Percentiles rank a stretch among this genome's conserved stretches.
Evolutionary conservation across 2,888 invertebrate species (phyloP).

Genomic region (Lucinisca nassula): DNA sequence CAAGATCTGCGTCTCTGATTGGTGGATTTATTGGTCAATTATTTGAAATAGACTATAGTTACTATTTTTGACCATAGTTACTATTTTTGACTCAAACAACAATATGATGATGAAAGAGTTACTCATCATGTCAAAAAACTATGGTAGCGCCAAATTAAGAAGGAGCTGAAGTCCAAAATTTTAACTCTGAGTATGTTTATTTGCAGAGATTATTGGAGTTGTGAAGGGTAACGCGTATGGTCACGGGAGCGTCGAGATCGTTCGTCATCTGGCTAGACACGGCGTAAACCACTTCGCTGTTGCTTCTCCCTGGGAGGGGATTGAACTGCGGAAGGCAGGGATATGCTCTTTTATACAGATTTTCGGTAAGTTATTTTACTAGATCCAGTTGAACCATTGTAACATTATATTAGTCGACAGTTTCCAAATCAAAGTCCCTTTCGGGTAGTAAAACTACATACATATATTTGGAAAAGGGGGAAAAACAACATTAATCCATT

Average conservation of each 20-base stretch:
- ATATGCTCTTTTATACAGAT: constrained; percentile 74
- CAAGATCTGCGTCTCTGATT: neutral
- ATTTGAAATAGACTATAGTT: neutral
- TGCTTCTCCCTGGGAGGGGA: constrained; percentile 75
- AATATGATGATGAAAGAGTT: neutral
- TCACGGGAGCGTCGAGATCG: constrained; percentile 74
- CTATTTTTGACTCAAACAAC: neutral
- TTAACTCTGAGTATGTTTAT: neutral
- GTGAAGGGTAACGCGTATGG: constrained; percentile 79
- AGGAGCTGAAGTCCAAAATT: no score
- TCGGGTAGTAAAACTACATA: no score
- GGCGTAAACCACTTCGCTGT: constrained; percentile 76
- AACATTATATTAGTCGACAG: no score
- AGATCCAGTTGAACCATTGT: no score
- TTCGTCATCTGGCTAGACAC: constrained; percentile 64
- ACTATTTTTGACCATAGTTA: neutral
- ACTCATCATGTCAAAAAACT: neutral
- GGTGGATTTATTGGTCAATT: neutral
- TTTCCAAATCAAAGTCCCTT: no score
- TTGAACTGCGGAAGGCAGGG: constrained; percentile 72
- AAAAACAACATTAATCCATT: no score
- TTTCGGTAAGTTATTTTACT: constrained; percentile 77
- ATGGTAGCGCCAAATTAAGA: no score
- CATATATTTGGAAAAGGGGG: no score
- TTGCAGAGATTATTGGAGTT: constrained; percentile 76